Evolutionary conservation across 2,888 invertebrate species (phyloP), one percentile per base, ranked within the genome.

Genomic region (Leucophenga montana): DNA sequence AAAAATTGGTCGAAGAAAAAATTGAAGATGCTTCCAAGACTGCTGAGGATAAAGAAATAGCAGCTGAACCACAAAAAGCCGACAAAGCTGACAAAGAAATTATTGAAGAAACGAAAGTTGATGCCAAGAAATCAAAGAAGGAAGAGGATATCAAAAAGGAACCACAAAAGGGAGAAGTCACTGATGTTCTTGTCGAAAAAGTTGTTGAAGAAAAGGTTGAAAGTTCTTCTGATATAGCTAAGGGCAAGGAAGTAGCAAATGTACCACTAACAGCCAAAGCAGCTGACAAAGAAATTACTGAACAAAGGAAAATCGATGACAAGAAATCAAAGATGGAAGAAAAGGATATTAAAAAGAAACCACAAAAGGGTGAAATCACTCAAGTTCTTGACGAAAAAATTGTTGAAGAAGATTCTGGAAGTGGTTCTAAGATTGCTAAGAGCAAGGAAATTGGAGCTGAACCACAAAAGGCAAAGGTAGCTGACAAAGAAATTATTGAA

Each of bases 251-350:
- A 18, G 54, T 2, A 1, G 16, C 14, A 18, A 1, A 8, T 54
- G 39, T 66, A 59, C 59, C 22, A 70, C 66, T 59, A 70, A 71
- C 3, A 71, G 74, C 57, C 3, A 57, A 13, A 13, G 6, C 31
- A n/a, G 6, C 16, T 1, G 56, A 31, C n/a, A 27, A 44, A 20
- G 48, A 9, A 2, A 50, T 11, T n/a, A 3, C 46, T 39, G 44
- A 70, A 62, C 56, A 16, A 67, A 64, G 57, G 69, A 68, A 5
- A 71, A 71, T 18, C 0, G 56, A 44, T 1, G 61, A 22, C n/a
- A 18, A 27, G 9, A 66, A 20, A 33, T 14, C 75, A 71, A 72
- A 77, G 54, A n/a, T 67, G 53, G 73, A 74, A 31, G 65, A 71
- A 33, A 62, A 59, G n/a, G 68, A 72, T 14, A 66, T 33, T 18